Evolutionary conservation across 2,113 vertebrate species (phyloP).

Genomic region (Panthera uncia): DNA sequence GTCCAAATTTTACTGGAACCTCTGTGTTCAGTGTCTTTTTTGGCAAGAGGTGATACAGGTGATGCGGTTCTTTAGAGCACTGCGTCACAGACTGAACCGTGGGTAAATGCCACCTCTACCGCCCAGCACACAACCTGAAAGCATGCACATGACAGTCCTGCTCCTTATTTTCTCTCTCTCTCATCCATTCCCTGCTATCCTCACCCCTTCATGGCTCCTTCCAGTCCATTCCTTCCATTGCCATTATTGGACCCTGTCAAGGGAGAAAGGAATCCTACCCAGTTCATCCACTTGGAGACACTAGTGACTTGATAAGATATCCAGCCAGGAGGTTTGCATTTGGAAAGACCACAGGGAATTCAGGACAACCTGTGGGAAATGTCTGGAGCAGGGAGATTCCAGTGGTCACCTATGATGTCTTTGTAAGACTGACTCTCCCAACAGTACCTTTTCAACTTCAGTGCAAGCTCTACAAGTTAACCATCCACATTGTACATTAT

Average conservation of each 20-base stretch:
- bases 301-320: not conserved
- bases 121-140: not conserved
- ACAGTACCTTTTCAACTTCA: not conserved
- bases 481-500: not conserved
- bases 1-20: not conserved
- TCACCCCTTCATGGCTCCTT: not conserved
- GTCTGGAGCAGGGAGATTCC: not conserved
- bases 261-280: not conserved
- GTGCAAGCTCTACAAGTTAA: not conserved
- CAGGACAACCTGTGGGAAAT: not conserved
- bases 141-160: not conserved
- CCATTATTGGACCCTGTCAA: not conserved
- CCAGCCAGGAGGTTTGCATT: not conserved
- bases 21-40: not conserved
- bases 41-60: not conserved
- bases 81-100: not conserved
- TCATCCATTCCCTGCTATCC: not conserved
- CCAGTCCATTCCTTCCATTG: not conserved
- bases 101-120: accelerated
- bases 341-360: not conserved
- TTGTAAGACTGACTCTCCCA: not conserved
- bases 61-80: not conserved
- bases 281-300: not conserved
- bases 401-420: not conserved
- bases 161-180: not conserved